Percentiles rank a stretch among this genome's conserved stretches.
Evolutionary conservation across 2,797 vertebrate genomes (phyloP).

Genomic region (Glyptemys insculpta): DNA sequence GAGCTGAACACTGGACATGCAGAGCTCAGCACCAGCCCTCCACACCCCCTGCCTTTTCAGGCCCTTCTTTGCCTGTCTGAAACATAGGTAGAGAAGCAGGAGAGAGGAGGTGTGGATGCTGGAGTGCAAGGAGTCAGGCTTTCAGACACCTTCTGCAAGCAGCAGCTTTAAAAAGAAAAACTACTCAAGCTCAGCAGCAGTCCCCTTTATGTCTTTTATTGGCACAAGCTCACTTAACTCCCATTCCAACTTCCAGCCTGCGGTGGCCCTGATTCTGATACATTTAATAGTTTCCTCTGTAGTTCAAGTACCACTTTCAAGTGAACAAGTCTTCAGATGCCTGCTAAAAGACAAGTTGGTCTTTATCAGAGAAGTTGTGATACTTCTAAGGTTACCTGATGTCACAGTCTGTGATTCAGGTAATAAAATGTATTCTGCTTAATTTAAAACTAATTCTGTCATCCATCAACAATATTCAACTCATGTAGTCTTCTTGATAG

Average conservation of each 20-base stretch:
- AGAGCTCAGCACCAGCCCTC: neutral
- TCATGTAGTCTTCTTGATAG: neutral
- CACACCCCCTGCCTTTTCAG: neutral
- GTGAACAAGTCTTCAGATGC: neutral
- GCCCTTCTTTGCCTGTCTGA: neutral
- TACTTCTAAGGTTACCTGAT: neutral
- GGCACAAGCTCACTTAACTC: neutral
- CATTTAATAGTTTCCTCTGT: neutral
- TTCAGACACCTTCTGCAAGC: neutral
- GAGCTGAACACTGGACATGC: neutral
- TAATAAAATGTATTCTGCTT: neutral
- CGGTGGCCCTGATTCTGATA: neutral
- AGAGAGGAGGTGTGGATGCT: neutral
- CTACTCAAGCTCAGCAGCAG: neutral
- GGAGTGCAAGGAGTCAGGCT: neutral
- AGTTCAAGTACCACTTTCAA: neutral
- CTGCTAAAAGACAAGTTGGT: neutral
- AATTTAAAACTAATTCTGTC: neutral
- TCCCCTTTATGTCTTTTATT: neutral
- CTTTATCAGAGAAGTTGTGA: neutral
- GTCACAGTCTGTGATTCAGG: neutral
- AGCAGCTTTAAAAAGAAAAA: neutral
- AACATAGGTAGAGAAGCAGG: neutral
- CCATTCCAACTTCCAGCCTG: neutral
- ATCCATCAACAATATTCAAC: neutral